Base-by-base conservation (phyloP, 2,888 invertebrate species). In the Auanema freiburgensis region DNA sequence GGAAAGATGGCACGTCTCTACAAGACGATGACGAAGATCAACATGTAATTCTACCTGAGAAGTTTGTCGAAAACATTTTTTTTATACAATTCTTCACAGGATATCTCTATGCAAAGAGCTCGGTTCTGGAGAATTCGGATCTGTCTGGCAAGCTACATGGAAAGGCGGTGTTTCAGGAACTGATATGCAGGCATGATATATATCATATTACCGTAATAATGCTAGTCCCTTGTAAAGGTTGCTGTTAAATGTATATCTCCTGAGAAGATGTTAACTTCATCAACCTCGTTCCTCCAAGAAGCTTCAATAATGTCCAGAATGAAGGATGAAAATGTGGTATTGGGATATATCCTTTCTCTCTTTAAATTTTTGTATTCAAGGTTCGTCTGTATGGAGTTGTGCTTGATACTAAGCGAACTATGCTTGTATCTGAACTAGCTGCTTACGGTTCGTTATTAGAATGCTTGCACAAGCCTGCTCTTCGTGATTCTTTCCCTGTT, bases 241-340 rank as follows among this genome's bases (percentile, higher is more conserved):
- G 81, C 81, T 14, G 79, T 98, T 76, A 98, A 98, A 87, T 94
- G 95, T 84, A 87, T 98, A 61, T 92, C 92, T 50, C 89, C 93
- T 69, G 95, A 96, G 83, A 89, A 93, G 63, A 92, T 98, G 91
- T 92, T 94, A 79, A 92, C 92, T 75, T 94, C 94, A 85, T 93
- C 94, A 0, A 91, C 93, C 71, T 95, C 96, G 85, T 96, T 97
- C 86, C 67, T 76, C n/a, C 96, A 96, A 85, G 97, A 98, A 86
- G 97, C 97, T 0, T 93, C 93, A 12, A 93, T 96, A 72, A 96
- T 98, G 96, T 95, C 97, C 85, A 90, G 92, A 69, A 93, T 97
- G 79, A 93, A 95, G 84, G 95, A 97, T 84, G 92, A 93, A 66
- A 92, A 94, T 84, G 94, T 98, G 77, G 96, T 97, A n/a, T n/a